Evolutionary conservation across 2,113 vertebrate genomes (phyloP), one percentile per base, ranked within the genome.

Genomic region (Hipposideros armiger): DNA sequence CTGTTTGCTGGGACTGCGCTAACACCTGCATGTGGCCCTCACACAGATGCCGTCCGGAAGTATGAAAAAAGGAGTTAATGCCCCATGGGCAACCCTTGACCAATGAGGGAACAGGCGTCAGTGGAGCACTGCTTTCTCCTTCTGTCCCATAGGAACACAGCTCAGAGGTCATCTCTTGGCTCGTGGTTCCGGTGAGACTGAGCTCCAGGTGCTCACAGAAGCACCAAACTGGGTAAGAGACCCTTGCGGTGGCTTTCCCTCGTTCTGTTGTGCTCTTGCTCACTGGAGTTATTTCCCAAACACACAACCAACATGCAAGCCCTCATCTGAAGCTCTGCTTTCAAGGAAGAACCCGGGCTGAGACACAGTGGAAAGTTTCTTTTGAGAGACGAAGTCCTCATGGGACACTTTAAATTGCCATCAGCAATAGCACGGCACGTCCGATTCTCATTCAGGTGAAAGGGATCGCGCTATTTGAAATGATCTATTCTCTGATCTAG

Each of bases 391-490:
- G 77, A 58, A 85, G 30, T 93, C 58, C 14, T 16, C 93, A 58
- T 69, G 36, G 81, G 97, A 17, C 40, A 52, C 90, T 98, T 90
- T 92, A 69, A 85, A 78, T 81, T 80, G 40, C 93, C 56, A 93
- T 14, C 72, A 69, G 82, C 73, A 60, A 87, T 2, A 64, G 42
- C 50, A 67, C 1, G 72, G 64, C 90, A 50, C 69, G 58, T 93
- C 69, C 24, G 40, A 78, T 56, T 92, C 90, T 86, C 83, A 73
- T 90, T 86, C 95, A 94, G 70, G 87, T n/a, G 93, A 92, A 95
- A 93, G 94, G 54, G 17, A 81, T 52, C 72, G 97, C 96, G 69
- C 70, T 30, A 69, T 15, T 78, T 92, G 76, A 96, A 97, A 86
- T 1, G 78, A 62, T 52, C 94, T 83, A 7, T 64, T 47, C 28